Evolutionary conservation across 2,888 invertebrate species (phyloP), one percentile per base, ranked within the genome.

Genomic region (Stenurella melanura): DNA sequence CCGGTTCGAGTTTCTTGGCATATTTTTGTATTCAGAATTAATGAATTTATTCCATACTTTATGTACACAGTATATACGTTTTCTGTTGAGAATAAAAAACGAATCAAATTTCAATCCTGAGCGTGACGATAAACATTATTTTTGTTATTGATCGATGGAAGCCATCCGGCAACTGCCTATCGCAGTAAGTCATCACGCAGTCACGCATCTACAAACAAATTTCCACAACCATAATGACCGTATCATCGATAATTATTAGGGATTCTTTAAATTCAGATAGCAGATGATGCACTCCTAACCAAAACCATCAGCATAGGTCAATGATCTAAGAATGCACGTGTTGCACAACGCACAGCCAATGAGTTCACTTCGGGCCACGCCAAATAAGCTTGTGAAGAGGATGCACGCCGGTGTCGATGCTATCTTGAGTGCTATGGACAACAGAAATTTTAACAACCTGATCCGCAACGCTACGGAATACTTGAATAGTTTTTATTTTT

Each of bases 291-390:
- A 64, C 42, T 64, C 70, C 42, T 19, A 70, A 42, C 50, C 12
- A 60, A 61, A 50, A 70, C 19, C 60, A 7, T 18, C 58, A 7
- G 70, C 60, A 42, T 70, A 70, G 70, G 70, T 70, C 70, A 70
- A 70, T 60, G 70, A 19, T 70, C 70, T 15, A 70, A 17, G 70
- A 70, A 70, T 42, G 70, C 70, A 60, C 70, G 70, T 60, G 70
- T 70, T 70, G 60, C 70, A 70, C 70, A 70, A 70, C 57, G 15
- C 30, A 42, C 30, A 42, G 9, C 21, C 50, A 50, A 50, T 15
- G 34, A 34, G 57, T 57, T 34, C 19, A 58, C 17, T 10, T 57
- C 57, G 58, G 57, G 69, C 57, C 69, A 18, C 69, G 18, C 69
- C 69, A 69, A 69, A 69, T 69, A 69, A 57, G 69, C 38, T 69